These are phyloP conservation scores for Macrotis lagotis DNA, from an alignment of 2,113 vertebrate genomes.

Conservation along the genomic window DNA sequence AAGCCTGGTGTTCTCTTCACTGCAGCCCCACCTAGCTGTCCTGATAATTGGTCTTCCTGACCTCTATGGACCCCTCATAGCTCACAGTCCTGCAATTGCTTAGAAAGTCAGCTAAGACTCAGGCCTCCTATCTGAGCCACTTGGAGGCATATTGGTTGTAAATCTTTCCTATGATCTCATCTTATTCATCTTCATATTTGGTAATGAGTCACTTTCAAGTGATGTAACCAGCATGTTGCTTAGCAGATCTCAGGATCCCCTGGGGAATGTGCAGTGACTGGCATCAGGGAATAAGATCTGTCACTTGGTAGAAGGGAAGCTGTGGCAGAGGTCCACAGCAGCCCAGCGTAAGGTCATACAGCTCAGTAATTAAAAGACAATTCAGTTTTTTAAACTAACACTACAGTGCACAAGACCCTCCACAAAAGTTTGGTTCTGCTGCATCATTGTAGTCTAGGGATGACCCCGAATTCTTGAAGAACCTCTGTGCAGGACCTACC, in stretches of 20 bases:
- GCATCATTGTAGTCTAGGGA: background rate
- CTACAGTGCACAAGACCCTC: background rate
- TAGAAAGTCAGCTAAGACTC: background rate
- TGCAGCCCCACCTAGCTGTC: background rate
- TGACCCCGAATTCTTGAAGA: background rate
- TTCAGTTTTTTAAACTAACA: background rate
- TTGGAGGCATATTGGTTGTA: background rate
- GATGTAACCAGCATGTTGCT: background rate
- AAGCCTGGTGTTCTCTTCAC: background rate
- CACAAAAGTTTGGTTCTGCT: background rate
- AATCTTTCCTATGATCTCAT: background rate
- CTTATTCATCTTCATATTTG: fast-evolving
- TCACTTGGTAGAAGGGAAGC: fast-evolving
- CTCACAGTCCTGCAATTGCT: background rate
- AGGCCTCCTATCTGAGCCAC: background rate
- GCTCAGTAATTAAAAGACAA: background rate
- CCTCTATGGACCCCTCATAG: background rate
- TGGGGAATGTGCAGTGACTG: background rate
- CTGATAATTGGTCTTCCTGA: background rate
- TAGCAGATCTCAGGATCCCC: fast-evolving
- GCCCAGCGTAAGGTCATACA: background rate
- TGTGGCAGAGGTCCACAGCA: background rate
- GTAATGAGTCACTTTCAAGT: conserved; percentile 6
- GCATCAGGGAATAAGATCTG: background rate
- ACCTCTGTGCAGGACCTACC: background rate